These are phyloP conservation scores for Chrysomela aeneicollis DNA, from an alignment of 2,888 invertebrate genomes.

Conservation along the genomic window DNA sequence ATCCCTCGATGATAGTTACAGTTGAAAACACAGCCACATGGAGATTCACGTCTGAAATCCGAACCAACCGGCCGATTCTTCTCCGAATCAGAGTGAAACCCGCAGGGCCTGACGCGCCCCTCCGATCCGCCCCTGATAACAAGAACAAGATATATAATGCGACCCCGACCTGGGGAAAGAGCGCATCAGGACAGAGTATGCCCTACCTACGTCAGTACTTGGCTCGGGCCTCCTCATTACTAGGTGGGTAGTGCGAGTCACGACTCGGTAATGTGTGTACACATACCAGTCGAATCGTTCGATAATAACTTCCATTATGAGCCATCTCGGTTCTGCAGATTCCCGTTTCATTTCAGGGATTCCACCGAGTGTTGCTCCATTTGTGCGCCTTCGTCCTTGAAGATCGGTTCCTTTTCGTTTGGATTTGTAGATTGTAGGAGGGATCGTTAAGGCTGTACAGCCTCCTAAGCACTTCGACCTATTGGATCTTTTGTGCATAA, in stretches of 20 bases:
- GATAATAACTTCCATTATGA: constrained; percentile 61
- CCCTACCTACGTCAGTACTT: not conserved
- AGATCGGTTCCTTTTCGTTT: too few species aligned
- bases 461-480: too few species aligned
- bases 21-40: too few species aligned
- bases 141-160: constrained; percentile 49
- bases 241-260: constrained; percentile 62
- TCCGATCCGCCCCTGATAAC: constrained; percentile 43
- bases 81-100: constrained; percentile 11
- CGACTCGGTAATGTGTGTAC: constrained; percentile 60
- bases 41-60: too few species aligned
- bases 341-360: constrained; percentile 55
- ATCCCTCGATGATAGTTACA: too few species aligned
- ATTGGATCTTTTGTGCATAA: too few species aligned
- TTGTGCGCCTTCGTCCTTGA: not conserved
- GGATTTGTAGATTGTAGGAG: too few species aligned
- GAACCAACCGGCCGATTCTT: constrained; percentile 6
- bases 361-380: constrained; percentile 25
- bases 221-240: constrained; percentile 60
- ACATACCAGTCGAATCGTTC: constrained; percentile 49
- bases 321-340: constrained; percentile 55
- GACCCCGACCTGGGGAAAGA: constrained; percentile 12
- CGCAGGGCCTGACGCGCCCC: constrained; percentile 31
- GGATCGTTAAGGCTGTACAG: too few species aligned
- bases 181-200: too few species aligned